phyloP scores from a whole-genome alignment of 1,140 invertebrate genomes.

The Drosophila bocqueti region DNA sequence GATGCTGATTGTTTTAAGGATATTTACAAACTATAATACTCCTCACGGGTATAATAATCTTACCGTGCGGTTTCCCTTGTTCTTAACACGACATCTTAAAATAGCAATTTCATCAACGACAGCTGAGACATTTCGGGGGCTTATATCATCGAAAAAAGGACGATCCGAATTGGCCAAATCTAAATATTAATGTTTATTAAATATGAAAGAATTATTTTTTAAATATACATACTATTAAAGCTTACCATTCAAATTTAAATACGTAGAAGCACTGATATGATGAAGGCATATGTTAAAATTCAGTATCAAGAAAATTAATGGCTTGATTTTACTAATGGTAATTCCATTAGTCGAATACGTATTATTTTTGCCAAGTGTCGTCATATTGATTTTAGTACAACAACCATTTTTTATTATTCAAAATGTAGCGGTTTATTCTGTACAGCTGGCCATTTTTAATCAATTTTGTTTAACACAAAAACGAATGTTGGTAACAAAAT shows the following conservation, averaged over 20 bases:
- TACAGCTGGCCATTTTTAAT: background rate
- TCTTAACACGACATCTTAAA: conserved; percentile 93
- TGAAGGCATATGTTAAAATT: conserved; percentile 70
- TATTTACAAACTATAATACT: background rate
- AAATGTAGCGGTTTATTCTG: background rate
- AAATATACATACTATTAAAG: conserved; percentile 32
- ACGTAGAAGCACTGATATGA: conserved; percentile 65
- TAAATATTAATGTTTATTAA: conserved; percentile 11
- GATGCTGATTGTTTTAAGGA: background rate
- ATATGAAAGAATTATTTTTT: conserved; percentile 32
- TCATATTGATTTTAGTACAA: conserved; percentile 3
- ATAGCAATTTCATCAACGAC: conserved; percentile 93
- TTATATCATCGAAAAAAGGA: conserved; percentile 94
- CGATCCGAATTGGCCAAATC: conserved; percentile 85
- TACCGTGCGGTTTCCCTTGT: conserved; percentile 95
- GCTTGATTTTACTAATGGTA: conserved; percentile 51
- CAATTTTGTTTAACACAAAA: background rate
- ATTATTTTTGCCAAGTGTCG: conserved; percentile 13
- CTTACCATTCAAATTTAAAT: conserved; percentile 66
- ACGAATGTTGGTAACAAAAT: background rate
- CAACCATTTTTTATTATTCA: conserved; percentile 1
- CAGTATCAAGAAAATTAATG: conserved; percentile 63
- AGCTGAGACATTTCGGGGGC: conserved; percentile 92
- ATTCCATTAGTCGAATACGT: conserved; percentile 6
- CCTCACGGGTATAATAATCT: background rate